phyloP scores from a whole-genome alignment of 2,888 invertebrate genomes.

The Perdita meconis region DNA sequence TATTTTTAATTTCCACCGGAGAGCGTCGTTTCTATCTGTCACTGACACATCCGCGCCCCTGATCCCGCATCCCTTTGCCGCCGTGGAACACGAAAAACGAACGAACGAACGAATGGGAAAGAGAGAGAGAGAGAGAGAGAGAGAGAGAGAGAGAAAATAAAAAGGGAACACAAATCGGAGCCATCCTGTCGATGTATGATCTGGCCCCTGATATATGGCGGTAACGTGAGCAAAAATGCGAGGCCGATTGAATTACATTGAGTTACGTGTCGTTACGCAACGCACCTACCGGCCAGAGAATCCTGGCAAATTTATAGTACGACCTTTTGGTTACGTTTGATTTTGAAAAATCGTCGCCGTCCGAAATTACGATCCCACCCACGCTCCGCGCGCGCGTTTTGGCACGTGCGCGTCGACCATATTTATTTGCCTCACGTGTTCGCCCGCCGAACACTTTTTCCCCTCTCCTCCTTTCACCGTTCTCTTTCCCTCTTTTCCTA shows the following conservation, averaged over 20 bases:
- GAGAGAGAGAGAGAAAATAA: constrained; percentile 46
- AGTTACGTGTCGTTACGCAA: constrained; percentile 78
- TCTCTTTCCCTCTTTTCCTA: constrained; percentile 3
- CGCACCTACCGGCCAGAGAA: constrained; percentile 61
- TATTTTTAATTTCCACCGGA: constrained; percentile 70
- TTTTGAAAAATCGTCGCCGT: constrained; percentile 78
- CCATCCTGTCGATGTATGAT: constrained; percentile 69
- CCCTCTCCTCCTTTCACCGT: constrained; percentile 9
- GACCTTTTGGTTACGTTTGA: constrained; percentile 77
- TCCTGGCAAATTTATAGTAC: constrained; percentile 76
- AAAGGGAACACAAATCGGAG: constrained; percentile 41
- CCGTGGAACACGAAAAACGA: constrained; percentile 13
- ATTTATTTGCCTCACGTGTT: constrained; percentile 75
- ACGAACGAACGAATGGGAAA: too few relatives aligned
- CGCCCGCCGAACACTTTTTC: constrained; percentile 29
- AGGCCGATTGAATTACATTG: constrained; percentile 80
- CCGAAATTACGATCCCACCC: constrained; percentile 76
- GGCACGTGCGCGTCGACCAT: constrained; percentile 76
- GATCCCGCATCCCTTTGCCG: background rate
- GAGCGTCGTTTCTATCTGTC: constrained; percentile 67
- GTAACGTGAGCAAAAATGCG: constrained; percentile 73
- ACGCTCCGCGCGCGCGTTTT: constrained; percentile 72
- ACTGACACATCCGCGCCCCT: constrained; percentile 43
- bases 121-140: too few relatives aligned
- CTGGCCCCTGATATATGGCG: constrained; percentile 67